phyloP scores from a whole-genome alignment of 2,888 invertebrate species.

The Dichetophora obliterata region DNA sequence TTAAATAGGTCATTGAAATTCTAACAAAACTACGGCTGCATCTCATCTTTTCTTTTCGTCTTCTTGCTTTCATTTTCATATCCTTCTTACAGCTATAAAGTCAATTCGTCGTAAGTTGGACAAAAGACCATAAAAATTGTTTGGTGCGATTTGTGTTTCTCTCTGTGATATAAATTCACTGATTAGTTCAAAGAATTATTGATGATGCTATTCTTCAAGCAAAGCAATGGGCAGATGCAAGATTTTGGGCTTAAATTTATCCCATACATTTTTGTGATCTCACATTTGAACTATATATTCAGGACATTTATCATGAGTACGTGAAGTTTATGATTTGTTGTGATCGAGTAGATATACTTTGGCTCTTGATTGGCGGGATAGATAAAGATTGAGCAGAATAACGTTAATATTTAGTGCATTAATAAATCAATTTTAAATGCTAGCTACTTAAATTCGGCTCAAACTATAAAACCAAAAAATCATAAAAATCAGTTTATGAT shows the following conservation, averaged over 20 bases:
- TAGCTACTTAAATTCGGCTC: too few relatives aligned
- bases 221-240: conserved; percentile 17
- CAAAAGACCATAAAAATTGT: conserved; percentile 13
- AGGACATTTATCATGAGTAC: conserved; percentile 18
- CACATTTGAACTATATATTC: not conserved
- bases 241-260: not conserved
- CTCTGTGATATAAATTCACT: conserved; percentile 28
- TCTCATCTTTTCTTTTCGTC: not conserved
- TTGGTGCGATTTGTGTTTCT: not conserved
- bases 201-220: not conserved
- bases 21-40: not conserved
- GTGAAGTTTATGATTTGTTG: conserved; percentile 18
- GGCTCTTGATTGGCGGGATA: conserved; percentile 5
- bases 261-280: not conserved
- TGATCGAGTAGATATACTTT: not conserved
- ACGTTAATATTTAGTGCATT: not conserved
- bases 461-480: too few relatives aligned
- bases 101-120: not conserved
- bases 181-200: conserved; percentile 22
- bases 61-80: not conserved
- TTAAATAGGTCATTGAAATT: conserved; percentile 36
- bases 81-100: not conserved
- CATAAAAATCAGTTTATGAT: too few relatives aligned
- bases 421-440: too few relatives aligned
- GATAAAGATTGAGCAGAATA: conserved; percentile 1